Conservation (phyloP, 2,797 vertebrate genomes). For the Rhabdophis nuchalis region DNA sequence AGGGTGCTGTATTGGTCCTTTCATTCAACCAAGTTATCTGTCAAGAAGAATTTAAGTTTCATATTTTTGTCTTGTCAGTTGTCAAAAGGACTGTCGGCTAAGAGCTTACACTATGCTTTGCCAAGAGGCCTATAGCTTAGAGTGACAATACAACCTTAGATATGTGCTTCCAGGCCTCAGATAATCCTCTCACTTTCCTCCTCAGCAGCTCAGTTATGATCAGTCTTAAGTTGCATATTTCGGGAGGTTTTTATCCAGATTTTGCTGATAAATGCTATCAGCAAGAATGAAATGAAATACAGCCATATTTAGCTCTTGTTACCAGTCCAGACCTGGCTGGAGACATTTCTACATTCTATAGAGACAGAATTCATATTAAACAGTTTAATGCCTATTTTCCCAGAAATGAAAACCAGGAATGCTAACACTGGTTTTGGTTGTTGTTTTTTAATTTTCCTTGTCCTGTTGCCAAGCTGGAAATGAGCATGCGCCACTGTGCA, state of each 20-base stretch:
- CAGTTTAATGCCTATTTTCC: conserved; percentile 61
- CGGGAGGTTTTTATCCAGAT: conserved; percentile 85
- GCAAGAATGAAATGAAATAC: conserved; percentile 95
- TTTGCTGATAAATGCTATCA: conserved; percentile 99
- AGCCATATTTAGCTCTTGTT: conserved; percentile 83
- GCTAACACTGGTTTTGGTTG: conserved; percentile 54
- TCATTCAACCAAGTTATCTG: conserved; percentile 86
- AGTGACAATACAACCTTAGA: conserved; percentile 93
- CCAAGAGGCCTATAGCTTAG: conserved; percentile 86
- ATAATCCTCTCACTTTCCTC: conserved; percentile 91
- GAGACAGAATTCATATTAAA: conserved; percentile 63
- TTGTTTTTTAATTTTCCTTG: conserved; percentile 29
- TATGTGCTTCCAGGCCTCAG: conserved; percentile 81
- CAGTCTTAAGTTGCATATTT: conserved; percentile 99
- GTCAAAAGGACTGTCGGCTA: conserved; percentile 97
- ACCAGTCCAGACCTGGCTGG: conserved; percentile 63
- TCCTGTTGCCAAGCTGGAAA: conserved; percentile 33
- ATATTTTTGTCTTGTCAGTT: conserved; percentile 91
- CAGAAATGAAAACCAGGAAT: conserved; percentile 62
- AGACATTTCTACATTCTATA: conserved; percentile 56
- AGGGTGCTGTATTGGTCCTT: conserved; percentile 67
- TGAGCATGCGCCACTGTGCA: not conserved
- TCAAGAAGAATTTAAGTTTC: conserved; percentile 98
- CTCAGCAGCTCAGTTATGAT: conserved; percentile 87
- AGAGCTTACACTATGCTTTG: conserved; percentile 89